Evolutionary conservation across 2,888 invertebrate genomes (phyloP), one percentile per base, ranked within the genome.

Genomic region (Keiferia lycopersicella): DNA sequence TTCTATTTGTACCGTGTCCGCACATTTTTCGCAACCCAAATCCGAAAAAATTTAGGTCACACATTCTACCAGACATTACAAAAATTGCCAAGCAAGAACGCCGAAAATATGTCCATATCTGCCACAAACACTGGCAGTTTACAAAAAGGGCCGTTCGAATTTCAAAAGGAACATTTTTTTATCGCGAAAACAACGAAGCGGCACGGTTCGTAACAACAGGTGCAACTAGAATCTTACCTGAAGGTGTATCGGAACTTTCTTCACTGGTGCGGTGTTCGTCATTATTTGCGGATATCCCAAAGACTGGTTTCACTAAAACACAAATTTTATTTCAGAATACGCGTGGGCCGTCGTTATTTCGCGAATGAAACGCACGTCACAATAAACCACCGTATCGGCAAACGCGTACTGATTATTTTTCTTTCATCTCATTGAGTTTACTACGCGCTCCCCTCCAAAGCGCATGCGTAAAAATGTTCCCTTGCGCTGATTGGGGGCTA

Each of bases 241-340:
- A 81, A 97, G 93, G 91, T 98, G 98, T 83, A 98, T 97, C 66
- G 98, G 98, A 67, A 98, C 97, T 92, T 98, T 98, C 91, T 98
- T 98, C 73, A 98, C 97, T 71, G 97, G 97, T 72, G 96, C 96
- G 83, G 77, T 86, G 68, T 10, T 64, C 66, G 80, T 76, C 95
- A 95, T 95, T 34, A 45, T 45, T 45, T 45, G 7, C 16, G 1
- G 45, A 45, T 45, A 45, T 45, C 45, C 77, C 77, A 78, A 77
- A 74, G 83, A 88, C 86, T 68, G 56, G 78, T 75, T 77, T 74
- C 87, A 90, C 88, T 74, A 78, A 78, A 82, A 86, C 84, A 77
- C 78, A 78, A 71, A 83, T 83, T 77, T 56, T 87, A 87, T 87
- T 87, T 84, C 78, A 82, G 34, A 84, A 83, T 80, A 69, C 61